These are phyloP conservation scores for Sisor rabdophorus DNA, from an alignment of 2,113 vertebrate species.

Conservation along the genomic window DNA sequence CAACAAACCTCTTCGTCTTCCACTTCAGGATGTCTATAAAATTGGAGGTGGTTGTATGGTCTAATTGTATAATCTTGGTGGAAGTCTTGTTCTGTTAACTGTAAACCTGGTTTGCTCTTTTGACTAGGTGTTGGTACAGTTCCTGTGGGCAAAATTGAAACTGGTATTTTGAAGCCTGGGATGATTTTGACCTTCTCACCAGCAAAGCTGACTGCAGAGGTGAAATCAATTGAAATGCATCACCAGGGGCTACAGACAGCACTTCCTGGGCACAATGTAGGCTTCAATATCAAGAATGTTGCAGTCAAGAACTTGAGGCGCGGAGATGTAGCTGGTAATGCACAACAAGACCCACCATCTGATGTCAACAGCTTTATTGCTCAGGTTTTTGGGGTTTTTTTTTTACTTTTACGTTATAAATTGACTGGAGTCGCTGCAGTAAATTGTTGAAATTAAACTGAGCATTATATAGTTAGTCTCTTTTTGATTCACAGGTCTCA, in stretches of 20 bases:
- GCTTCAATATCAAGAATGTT: conserved; percentile 73
- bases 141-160: conserved; percentile 68
- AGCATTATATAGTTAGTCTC: background rate
- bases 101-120: background rate
- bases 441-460: background rate
- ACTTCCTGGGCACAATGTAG: conserved; percentile 70
- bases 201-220: conserved; percentile 65
- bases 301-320: conserved; percentile 69
- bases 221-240: conserved; percentile 72
- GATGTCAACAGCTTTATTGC: conserved; percentile 69
- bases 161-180: conserved; percentile 72
- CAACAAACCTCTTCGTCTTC: conserved; percentile 73
- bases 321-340: conserved; percentile 68
- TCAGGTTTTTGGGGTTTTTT: conserved; percentile 65
- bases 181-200: conserved; percentile 71
- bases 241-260: conserved; percentile 65
- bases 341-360: conserved; percentile 72
- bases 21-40: conserved; percentile 79
- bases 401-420: background rate
- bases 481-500: background rate
- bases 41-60: conserved; percentile 67
- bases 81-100: background rate
- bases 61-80: background rate
- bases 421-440: background rate
- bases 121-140: conserved; percentile 67